These are phyloP conservation scores for Lethenteron reissneri DNA, from an alignment of 2,113 vertebrate species.

Conservation along the genomic window DNA sequence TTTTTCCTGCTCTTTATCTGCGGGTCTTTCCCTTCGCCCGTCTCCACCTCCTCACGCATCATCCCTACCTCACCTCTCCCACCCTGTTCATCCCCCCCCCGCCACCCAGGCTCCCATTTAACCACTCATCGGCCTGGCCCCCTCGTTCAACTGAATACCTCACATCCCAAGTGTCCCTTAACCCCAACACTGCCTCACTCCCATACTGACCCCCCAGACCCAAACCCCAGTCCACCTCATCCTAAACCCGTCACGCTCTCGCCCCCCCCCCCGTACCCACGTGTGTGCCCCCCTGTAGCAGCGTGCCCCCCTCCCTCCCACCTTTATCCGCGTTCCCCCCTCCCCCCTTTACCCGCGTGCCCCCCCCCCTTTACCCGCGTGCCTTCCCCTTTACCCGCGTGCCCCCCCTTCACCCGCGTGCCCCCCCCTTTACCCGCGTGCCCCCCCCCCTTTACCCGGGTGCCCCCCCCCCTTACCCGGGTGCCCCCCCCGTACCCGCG, in stretches of 20 bases:
- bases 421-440: not conserved
- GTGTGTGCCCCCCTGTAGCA: conserved; percentile 2
- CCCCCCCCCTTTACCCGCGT: not conserved
- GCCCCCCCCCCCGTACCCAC: not conserved
- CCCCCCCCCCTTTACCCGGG: not conserved
- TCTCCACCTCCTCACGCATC: not conserved
- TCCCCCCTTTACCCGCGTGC: not conserved
- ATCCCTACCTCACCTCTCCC: not conserved
- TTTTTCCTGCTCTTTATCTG: conserved; percentile 7
- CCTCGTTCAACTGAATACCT: not conserved
- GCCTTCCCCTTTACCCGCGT: too few relatives aligned
- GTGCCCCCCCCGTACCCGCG: conserved; percentile 5
- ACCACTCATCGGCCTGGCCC: not conserved
- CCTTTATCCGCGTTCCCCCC: not conserved
- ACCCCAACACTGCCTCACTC: not conserved
- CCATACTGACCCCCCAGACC: too few relatives aligned
- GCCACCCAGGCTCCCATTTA: not conserved
- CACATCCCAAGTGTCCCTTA: not conserved
- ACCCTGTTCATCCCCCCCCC: not conserved
- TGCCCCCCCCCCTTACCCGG: conserved; percentile 8
- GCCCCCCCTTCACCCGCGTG: not conserved
- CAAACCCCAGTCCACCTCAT: not conserved
- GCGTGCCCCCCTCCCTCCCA: conserved; percentile 7
- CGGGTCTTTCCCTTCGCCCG: conserved; percentile 7
- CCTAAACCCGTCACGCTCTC: not conserved